Percentiles rank a stretch among this genome's conserved stretches.
Conservation (phyloP, 2,888 invertebrate species). For the Anarsia innoxiella region DNA sequence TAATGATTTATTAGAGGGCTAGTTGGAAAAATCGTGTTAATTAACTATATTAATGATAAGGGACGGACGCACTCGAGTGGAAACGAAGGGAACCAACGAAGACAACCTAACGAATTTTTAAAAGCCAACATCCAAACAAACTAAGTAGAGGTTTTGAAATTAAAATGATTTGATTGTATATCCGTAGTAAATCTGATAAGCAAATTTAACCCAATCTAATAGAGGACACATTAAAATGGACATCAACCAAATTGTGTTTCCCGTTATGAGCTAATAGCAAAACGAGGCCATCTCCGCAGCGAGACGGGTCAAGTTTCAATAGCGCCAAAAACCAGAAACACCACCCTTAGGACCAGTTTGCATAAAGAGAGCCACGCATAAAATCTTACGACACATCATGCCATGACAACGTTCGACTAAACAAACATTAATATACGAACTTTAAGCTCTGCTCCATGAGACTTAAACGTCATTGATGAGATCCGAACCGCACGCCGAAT, state of each 20-base stretch:
- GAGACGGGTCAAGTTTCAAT: conserved; percentile 63
- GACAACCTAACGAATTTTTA: not conserved
- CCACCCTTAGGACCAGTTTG: conserved; percentile 65
- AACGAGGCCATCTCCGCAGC: conserved; percentile 26
- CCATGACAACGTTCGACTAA: conserved; percentile 3
- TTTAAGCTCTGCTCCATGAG: conserved; percentile 18
- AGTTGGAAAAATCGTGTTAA: conserved; percentile 30
- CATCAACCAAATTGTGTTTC: conserved; percentile 31
- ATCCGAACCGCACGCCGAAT: conserved; percentile 14
- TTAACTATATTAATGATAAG: conserved; percentile 28
- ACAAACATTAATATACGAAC: conserved; percentile 13
- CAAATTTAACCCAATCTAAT: conserved; percentile 16
- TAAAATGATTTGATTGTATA: not conserved
- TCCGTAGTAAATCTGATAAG: conserved; percentile 1
- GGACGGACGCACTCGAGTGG: conserved; percentile 23
- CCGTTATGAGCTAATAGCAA: conserved; percentile 43
- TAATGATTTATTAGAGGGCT: conserved; percentile 21
- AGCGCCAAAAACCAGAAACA: conserved; percentile 63
- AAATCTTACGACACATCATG: conserved; percentile 67
- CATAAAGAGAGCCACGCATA: conserved; percentile 64
- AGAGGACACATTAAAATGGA: conserved; percentile 24
- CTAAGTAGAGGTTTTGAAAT: not conserved
- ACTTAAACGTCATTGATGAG: conserved; percentile 15
- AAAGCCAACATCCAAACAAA: not conserved
- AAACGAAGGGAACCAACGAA: conserved; percentile 19